These are phyloP conservation scores for Pristionchus maxplancki DNA, from an alignment of 2,888 invertebrate species.

Conservation along the genomic window DNA sequence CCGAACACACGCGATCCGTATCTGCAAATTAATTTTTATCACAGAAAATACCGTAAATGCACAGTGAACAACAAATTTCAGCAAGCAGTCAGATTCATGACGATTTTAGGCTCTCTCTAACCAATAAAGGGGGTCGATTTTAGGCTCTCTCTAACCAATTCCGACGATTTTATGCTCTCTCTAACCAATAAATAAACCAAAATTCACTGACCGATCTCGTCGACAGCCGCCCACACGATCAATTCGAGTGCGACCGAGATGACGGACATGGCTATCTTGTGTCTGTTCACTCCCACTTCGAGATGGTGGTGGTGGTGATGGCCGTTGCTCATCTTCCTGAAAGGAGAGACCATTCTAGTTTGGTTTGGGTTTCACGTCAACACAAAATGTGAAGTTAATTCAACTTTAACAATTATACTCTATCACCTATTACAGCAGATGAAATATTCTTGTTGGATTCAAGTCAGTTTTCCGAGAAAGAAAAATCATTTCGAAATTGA, in stretches of 20 bases:
- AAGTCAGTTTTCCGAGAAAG: too few species aligned
- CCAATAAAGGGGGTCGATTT: too few species aligned
- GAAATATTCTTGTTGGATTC: background rate
- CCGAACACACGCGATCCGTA: constrained; percentile 65
- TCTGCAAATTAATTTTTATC: constrained; percentile 54
- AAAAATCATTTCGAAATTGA: too few species aligned
- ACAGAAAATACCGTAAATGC: background rate
- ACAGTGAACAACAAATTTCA: background rate
- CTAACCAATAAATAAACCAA: too few species aligned
- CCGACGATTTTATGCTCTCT: background rate
- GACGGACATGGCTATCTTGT: constrained; percentile 82
- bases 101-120: too few species aligned
- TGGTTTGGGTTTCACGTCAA: too few species aligned
- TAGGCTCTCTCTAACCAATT: too few species aligned
- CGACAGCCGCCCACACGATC: constrained; percentile 91
- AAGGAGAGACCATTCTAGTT: too few species aligned
- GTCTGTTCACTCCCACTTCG: constrained; percentile 56
- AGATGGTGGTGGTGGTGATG: background rate
- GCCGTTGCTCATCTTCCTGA: background rate
- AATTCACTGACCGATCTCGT: constrained; percentile 88
- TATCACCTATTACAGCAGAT: too few species aligned
- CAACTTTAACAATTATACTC: too few species aligned
- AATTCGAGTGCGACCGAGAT: constrained; percentile 97
- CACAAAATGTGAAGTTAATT: too few species aligned
- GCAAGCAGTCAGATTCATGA: background rate